A percentile compares a stretch with the other conserved stretches of the same genome.
These are phyloP conservation scores for Zeus faber DNA, from an alignment of 2,113 vertebrate species.

Conservation along the genomic window DNA sequence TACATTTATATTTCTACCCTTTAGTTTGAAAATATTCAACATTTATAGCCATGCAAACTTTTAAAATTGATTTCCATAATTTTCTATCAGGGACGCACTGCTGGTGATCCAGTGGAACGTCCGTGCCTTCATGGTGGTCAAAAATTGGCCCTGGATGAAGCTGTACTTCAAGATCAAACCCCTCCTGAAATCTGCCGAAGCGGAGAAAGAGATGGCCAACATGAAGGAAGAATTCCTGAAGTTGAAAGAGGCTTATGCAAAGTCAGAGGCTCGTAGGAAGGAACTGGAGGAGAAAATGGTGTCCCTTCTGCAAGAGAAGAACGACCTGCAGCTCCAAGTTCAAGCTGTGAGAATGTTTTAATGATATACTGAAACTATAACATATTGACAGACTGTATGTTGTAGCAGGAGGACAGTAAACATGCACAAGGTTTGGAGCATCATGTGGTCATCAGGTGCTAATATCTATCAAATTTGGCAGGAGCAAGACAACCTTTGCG, in stretches of 20 bases:
- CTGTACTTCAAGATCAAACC: constrained; percentile 85
- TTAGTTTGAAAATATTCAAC: background rate
- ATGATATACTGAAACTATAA: too few relatives aligned
- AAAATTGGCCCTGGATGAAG: constrained; percentile 83
- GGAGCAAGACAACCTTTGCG: constrained; percentile 87
- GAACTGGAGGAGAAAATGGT: constrained; percentile 88
- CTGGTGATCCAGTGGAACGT: constrained; percentile 83
- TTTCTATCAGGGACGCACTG: constrained; percentile 70
- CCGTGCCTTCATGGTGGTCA: constrained; percentile 82
- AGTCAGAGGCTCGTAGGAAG: constrained; percentile 78
- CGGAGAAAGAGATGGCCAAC: constrained; percentile 74
- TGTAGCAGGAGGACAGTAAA: too few relatives aligned
- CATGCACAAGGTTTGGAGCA: too few relatives aligned
- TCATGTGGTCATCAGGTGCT: too few relatives aligned
- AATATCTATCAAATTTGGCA: too few relatives aligned
- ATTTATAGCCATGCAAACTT: too few relatives aligned
- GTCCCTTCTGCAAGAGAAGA: constrained; percentile 83
- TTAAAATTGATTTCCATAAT: background rate
- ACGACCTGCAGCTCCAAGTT: constrained; percentile 81
- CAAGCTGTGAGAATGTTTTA: constrained; percentile 70
- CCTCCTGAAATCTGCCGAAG: constrained; percentile 76
- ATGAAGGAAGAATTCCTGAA: constrained; percentile 73
- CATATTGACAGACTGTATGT: too few relatives aligned
- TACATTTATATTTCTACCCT: constrained; percentile 32
- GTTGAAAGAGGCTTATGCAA: constrained; percentile 74